Base-by-base conservation (phyloP, 2,113 vertebrate genomes). In the Taxidea taxus region DNA sequence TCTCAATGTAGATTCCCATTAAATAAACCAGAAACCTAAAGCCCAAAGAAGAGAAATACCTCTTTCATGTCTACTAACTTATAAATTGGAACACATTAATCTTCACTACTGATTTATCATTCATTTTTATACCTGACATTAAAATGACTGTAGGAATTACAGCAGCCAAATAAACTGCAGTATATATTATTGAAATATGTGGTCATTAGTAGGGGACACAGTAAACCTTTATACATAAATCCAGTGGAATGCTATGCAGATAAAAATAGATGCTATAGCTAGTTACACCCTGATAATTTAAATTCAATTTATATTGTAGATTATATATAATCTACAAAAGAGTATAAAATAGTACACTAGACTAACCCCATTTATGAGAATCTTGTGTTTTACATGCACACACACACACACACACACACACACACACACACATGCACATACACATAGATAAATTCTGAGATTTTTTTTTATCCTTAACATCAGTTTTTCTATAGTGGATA, bases 21-120 rank as follows among this genome's bases (percentile, higher is more conserved):
- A 83, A 93, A 83, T 64, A 96, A 90, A 97, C 91, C 83, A 89
- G 34, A 86, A 91, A 34, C 56, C 6, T 94, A 47, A 89, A 96
- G n/a, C 44, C 25, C 25, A 87, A 95, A 86, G 54, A 92, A 93
- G 13, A 91, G 6, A 95, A 94, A 86, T 96, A 91, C 39, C 23
- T 94, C 77, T 39, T 96, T 11, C 2, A 4, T 74, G 39, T 93
- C 83, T 93, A 39, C 23, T 83, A 96, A 77, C 42, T 92, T 92
- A 49, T 25, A 95, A 82, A 56, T 21, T 68, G 27, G 92, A 90
- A 72, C 11, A 62, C 47, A 93, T 80, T 91, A 64, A 72, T 68
- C 75, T 68, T 93, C 37, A 25, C 27, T n/a, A 70, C 6, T 87
- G 51, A 88, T 68, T 93, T 91, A 91, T 86, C 91, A 83, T 56